Evolutionary conservation across 2,888 invertebrate genomes (phyloP).

Genomic region (Drosophila yooni): DNA sequence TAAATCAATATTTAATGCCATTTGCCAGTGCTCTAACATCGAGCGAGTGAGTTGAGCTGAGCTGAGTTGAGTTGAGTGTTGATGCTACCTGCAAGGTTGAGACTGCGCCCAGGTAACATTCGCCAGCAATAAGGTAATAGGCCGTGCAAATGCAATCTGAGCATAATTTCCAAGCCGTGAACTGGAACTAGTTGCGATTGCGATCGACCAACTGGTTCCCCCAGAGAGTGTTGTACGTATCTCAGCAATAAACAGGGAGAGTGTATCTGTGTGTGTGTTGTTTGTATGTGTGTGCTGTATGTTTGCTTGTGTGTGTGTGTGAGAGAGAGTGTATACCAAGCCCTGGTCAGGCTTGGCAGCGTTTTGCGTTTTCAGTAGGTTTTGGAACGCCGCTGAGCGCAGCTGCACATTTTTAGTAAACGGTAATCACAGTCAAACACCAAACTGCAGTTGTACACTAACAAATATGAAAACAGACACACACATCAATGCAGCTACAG

Average conservation of each 20-base stretch:
- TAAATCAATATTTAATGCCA: constrained; percentile 43
- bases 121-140: constrained; percentile 19
- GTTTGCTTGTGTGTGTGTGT: constrained; percentile 5
- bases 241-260: neutral
- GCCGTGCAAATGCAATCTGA: constrained; percentile 68
- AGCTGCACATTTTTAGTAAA: constrained; percentile 68
- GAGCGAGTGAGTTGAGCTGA: constrained; percentile 13
- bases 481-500: constrained; percentile 29
- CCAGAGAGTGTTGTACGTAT: constrained; percentile 18
- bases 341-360: constrained; percentile 28
- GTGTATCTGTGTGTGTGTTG: neutral
- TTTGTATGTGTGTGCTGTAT: constrained; percentile 5
- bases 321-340: constrained; percentile 23
- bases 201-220: constrained; percentile 61
- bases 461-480: constrained; percentile 31
- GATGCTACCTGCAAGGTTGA: constrained; percentile 52
- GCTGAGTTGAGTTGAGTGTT: constrained; percentile 8
- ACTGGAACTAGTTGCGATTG: constrained; percentile 65
- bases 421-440: constrained; percentile 54
- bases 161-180: constrained; percentile 55
- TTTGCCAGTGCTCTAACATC: constrained; percentile 41
- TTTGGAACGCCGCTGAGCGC: constrained; percentile 82
- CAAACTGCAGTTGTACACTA: constrained; percentile 35
- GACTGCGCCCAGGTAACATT: constrained; percentile 56
- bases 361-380: constrained; percentile 67